Conservation (phyloP, 2,888 invertebrate genomes). For the Euzophera pinguis region DNA sequence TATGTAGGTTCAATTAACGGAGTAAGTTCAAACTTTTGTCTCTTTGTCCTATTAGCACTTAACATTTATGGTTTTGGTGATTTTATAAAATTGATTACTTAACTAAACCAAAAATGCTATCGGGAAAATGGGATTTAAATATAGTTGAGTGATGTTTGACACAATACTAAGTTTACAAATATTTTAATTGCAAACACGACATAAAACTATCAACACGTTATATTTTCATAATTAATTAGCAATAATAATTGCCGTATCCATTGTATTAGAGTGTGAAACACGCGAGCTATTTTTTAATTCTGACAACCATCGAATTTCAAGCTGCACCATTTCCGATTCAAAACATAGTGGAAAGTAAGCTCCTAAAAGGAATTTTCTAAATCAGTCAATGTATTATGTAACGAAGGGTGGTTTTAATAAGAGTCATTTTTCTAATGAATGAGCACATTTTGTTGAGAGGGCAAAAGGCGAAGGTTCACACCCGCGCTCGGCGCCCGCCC, state of each 20-base stretch:
- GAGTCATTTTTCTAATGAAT: conserved; percentile 37
- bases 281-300: conserved; percentile 23
- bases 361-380: conserved; percentile 13
- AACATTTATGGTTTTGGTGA: too few relatives aligned
- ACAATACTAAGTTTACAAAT: too few relatives aligned
- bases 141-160: too few relatives aligned
- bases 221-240: not conserved
- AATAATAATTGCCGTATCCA: conserved; percentile 6
- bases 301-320: conserved; percentile 30
- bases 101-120: too few relatives aligned
- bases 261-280: not conserved
- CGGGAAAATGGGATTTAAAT: too few relatives aligned
- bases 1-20: not conserved
- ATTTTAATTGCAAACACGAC: not conserved
- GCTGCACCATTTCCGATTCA: conserved; percentile 31
- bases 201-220: conserved; percentile 1
- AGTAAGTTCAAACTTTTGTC: not conserved
- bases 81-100: too few relatives aligned
- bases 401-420: conserved; percentile 27
- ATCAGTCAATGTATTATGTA: conserved; percentile 32
- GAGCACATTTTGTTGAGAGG: conserved; percentile 40
- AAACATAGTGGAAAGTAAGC: conserved; percentile 22
- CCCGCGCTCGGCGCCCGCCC: conserved; percentile 47
- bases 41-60: not conserved
- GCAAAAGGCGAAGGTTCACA: conserved; percentile 63